Conservation (phyloP, 1,140 invertebrate genomes). For the Cyphomyrmex costatus region DNA sequence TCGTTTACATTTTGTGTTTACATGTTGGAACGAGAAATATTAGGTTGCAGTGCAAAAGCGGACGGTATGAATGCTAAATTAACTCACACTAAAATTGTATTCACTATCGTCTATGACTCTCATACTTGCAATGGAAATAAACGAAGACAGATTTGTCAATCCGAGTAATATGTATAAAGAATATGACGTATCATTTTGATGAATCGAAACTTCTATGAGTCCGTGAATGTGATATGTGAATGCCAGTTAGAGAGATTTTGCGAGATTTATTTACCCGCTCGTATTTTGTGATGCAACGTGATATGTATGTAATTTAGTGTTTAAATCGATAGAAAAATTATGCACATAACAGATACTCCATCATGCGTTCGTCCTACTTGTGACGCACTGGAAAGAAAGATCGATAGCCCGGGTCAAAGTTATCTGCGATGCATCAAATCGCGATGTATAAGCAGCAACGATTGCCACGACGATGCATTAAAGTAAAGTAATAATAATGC, state of each 20-base stretch:
- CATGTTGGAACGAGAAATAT: constrained; percentile 34
- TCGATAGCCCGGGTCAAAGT: constrained; percentile 16
- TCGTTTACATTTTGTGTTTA: constrained; percentile 52
- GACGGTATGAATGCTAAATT: not conserved
- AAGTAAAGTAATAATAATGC: not conserved
- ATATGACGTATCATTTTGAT: not conserved
- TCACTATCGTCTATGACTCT: constrained; percentile 10
- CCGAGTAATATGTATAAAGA: not conserved
- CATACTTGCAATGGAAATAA: too few relatives aligned
- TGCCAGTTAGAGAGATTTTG: not conserved
- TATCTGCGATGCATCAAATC: constrained; percentile 4
- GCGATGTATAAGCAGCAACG: not conserved
- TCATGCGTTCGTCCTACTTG: not conserved
- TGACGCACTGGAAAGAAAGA: constrained; percentile 13
- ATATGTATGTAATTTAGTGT: constrained; percentile 25
- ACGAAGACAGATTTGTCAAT: constrained; percentile 9
- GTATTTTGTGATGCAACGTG: not conserved
- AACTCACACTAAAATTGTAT: constrained; percentile 22
- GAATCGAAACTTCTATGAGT: constrained; percentile 3
- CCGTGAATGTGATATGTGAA: not conserved
- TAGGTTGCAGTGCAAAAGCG: constrained; percentile 26
- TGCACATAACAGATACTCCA: not conserved
- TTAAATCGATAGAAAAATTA: constrained; percentile 37
- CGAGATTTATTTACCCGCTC: constrained; percentile 1
- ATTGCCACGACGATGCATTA: not conserved